Evolutionary conservation across 1,140 invertebrate species (phyloP).

Genomic region (Rhagoletis pomonella): DNA sequence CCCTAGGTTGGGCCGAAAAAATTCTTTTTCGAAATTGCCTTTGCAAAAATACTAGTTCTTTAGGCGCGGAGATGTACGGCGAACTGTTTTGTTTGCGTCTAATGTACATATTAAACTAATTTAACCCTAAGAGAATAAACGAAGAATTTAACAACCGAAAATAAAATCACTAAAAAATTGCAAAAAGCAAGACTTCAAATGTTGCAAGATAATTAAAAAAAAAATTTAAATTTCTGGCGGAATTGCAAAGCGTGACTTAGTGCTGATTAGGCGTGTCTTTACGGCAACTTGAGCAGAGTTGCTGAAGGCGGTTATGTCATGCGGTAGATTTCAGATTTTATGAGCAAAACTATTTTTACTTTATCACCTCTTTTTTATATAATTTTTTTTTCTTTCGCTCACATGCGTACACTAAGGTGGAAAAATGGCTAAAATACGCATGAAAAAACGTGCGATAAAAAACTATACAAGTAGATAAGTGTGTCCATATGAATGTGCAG

Average conservation of each 20-base stretch:
- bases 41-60: too few relatives aligned
- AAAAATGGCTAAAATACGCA: slow-evolving; percentile 20
- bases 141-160: too few relatives aligned
- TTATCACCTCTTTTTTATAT: background rate
- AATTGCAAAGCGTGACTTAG: slow-evolving; percentile 23
- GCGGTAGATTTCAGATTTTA: background rate
- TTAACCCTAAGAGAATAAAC: too few relatives aligned
- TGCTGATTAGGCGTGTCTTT: slow-evolving; percentile 30
- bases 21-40: too few relatives aligned
- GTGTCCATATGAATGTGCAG: background rate
- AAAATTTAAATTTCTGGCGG: background rate
- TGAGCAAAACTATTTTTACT: background rate
- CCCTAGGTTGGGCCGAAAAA: too few relatives aligned
- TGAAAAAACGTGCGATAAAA: slow-evolving; percentile 40
- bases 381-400: background rate
- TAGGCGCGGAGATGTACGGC: too few relatives aligned
- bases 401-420: slow-evolving; percentile 31
- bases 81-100: too few relatives aligned
- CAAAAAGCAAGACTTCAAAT: background rate
- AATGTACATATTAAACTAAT: too few relatives aligned
- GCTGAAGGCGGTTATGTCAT: slow-evolving; percentile 17
- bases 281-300: background rate
- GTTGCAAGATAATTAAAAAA: background rate
- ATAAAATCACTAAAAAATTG: background rate
- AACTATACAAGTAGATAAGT: background rate